Evolutionary conservation across 2,797 vertebrate genomes (phyloP).

Genomic region (Coranthus polyacanthus): DNA sequence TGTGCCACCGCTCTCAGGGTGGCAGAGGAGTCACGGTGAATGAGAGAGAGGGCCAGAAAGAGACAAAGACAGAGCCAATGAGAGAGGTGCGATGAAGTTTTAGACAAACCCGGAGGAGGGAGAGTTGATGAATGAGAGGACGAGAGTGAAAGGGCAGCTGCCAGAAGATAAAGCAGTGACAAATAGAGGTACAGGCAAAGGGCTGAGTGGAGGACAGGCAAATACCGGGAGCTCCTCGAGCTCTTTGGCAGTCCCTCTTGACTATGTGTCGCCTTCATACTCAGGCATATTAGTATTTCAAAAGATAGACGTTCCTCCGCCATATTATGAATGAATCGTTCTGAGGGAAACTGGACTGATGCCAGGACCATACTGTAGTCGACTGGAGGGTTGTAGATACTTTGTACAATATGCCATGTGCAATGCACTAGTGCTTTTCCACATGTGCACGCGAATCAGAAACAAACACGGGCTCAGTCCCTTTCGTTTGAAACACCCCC

Average conservation of each 20-base stretch:
- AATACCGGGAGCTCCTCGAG: not conserved
- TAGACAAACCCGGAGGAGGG: slow-evolving; percentile 4
- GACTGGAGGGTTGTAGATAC: no score
- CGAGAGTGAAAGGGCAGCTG: slow-evolving; percentile 55
- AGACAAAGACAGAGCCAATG: slow-evolving; percentile 28
- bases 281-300: slow-evolving; percentile 8
- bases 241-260: not conserved
- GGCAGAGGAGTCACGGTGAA: slow-evolving; percentile 32
- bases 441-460: no score
- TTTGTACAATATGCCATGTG: no score
- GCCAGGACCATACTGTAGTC: no score
- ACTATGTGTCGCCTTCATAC: not conserved
- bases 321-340: no score
- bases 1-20: slow-evolving; percentile 16
- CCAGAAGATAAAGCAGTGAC: slow-evolving; percentile 59
- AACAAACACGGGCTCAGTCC: no score
- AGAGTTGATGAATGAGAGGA: slow-evolving; percentile 59
- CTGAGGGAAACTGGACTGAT: no score
- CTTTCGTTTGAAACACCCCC: no score
- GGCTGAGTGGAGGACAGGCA: slow-evolving; percentile 29
- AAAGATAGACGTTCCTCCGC: not conserved
- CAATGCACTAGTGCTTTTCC: no score
- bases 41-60: slow-evolving; percentile 36
- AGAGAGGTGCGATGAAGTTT: slow-evolving; percentile 57
- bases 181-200: slow-evolving; percentile 48